Conservation (phyloP, 53 echinoderm and acorn worm genomes). For the Echinometra lucunter region DNA sequence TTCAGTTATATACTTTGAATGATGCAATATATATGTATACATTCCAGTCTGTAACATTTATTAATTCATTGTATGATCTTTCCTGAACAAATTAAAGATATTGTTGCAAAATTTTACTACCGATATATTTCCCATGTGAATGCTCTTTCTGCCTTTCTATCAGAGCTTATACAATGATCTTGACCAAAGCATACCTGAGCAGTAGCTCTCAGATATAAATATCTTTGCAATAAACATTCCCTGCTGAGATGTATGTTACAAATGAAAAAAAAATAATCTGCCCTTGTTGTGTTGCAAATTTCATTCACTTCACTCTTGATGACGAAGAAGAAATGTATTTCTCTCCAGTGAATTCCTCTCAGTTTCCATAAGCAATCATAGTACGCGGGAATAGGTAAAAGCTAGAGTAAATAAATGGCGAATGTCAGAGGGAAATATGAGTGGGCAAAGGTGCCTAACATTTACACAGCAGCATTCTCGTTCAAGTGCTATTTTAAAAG, state of each 20-base stretch:
- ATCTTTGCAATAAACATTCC: background rate
- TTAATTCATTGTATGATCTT: background rate
- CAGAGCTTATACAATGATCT: background rate
- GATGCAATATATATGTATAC: too few species aligned
- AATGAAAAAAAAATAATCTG: constrained; percentile 23
- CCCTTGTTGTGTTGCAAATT: background rate
- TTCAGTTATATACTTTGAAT: too few species aligned
- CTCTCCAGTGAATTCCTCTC: background rate
- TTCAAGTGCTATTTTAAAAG: constrained; percentile 33
- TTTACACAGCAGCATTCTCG: background rate
- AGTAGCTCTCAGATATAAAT: background rate
- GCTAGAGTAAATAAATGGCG: constrained; percentile 5
- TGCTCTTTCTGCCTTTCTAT: background rate
- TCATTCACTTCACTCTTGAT: background rate
- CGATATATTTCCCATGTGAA: background rate
- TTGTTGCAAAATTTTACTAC: background rate
- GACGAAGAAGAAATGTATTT: background rate
- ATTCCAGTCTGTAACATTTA: too few species aligned
- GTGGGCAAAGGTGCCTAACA: background rate
- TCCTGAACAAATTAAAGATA: background rate
- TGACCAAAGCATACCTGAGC: background rate
- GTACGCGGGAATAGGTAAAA: background rate
- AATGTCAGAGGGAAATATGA: constrained; percentile 29
- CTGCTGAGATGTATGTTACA: background rate
- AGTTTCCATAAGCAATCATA: background rate